Percentiles rank a stretch among this genome's conserved stretches.
These are phyloP conservation scores for Scytalopus superciliaris DNA, from an alignment of 2,113 vertebrate genomes.

Conservation along the genomic window DNA sequence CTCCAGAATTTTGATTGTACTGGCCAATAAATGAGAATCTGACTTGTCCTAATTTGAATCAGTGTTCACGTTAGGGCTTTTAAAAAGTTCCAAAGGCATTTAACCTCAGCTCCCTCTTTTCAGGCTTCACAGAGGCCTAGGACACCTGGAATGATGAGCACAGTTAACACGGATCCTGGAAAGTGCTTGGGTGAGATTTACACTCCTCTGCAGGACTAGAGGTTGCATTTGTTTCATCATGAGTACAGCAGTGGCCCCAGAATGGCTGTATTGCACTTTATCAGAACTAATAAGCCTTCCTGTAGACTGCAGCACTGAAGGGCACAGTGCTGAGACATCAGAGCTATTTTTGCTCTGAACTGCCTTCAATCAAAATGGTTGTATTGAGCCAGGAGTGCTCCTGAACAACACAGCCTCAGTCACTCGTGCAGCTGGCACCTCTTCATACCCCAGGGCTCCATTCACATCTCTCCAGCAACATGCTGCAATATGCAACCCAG, in stretches of 20 bases:
- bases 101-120: background rate
- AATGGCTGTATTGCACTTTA: background rate
- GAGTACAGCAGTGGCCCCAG: background rate
- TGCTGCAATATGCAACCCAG: background rate
- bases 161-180: background rate
- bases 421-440: background rate
- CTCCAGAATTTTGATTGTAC: background rate
- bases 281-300: background rate
- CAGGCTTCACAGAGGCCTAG: background rate
- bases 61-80: background rate
- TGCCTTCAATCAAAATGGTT: background rate
- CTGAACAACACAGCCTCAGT: background rate
- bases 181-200: background rate
- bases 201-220: background rate
- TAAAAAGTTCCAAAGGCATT: background rate
- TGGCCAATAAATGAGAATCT: background rate
- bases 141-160: background rate
- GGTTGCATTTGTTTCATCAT: background rate
- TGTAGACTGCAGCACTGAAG: background rate
- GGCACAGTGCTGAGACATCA: background rate
- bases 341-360: background rate
- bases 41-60: background rate
- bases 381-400: background rate
- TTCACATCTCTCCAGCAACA: background rate
- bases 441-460: background rate